Evolutionary conservation across 2,797 vertebrate genomes (phyloP).

Genomic region (Enteromius afrohamiltoni): DNA sequence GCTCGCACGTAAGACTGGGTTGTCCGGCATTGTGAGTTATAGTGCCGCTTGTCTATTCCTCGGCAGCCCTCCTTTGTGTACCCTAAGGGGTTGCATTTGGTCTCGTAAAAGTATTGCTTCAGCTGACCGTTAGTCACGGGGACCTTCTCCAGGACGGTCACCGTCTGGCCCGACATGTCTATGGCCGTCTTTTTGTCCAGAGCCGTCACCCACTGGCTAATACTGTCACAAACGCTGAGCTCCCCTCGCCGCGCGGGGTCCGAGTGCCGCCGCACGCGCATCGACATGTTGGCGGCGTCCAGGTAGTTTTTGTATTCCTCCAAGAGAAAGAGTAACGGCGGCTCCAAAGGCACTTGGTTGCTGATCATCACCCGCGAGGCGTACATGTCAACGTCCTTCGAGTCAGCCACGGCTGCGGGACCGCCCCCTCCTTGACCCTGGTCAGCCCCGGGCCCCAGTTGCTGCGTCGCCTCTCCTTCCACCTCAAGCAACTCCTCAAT

Average conservation of each 20-base stretch:
- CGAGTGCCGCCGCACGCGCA: constrained; percentile 97
- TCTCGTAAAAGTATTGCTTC: constrained; percentile 99
- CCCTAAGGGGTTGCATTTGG: constrained; percentile 99
- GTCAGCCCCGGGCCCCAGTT: constrained; percentile 78
- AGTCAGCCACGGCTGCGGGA: constrained; percentile 76
- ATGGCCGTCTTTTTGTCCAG: constrained; percentile 99
- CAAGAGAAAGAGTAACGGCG: constrained; percentile 97
- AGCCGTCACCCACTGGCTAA: constrained; percentile 98
- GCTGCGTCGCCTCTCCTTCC: constrained; percentile 84
- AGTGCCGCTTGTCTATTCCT: constrained; percentile 99
- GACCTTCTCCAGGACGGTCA: constrained; percentile 98
- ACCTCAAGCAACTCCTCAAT: constrained; percentile 96
- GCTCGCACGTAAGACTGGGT: constrained; percentile 99
- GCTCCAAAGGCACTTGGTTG: constrained; percentile 99
- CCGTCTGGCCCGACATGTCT: constrained; percentile 98
- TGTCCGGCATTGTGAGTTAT: constrained; percentile 99
- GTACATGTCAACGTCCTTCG: constrained; percentile 95
- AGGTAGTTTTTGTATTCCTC: constrained; percentile 99
- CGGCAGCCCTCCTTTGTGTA: constrained; percentile 99
- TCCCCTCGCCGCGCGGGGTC: constrained; percentile 96
- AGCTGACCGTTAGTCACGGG: constrained; percentile 98
- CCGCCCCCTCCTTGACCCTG: constrained; percentile 84
- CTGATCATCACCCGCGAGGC: constrained; percentile 98
- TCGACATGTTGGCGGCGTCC: constrained; percentile 98
- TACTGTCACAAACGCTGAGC: constrained; percentile 99